A percentile compares a stretch with the other conserved stretches of the same genome.
These are phyloP conservation scores for Micronycteris hirsuta DNA, from an alignment of 2,113 vertebrate genomes.

Conservation along the genomic window DNA sequence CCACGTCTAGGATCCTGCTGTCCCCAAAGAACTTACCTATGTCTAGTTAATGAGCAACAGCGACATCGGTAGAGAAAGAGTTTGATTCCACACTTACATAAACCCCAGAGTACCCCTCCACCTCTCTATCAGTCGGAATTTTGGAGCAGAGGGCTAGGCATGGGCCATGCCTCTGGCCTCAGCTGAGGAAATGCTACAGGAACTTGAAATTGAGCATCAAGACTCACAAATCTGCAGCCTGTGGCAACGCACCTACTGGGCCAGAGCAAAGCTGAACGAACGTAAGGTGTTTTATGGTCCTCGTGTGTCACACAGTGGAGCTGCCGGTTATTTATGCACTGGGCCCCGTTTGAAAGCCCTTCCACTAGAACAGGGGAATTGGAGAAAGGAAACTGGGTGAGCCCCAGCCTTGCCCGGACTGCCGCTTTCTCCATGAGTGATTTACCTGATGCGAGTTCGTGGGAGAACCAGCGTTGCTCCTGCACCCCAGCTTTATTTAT, in stretches of 20 bases:
- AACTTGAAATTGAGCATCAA: background rate
- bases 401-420: background rate
- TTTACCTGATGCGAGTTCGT: background rate
- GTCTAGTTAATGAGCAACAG: background rate
- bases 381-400: background rate
- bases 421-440: background rate
- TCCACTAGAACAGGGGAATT: background rate
- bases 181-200: background rate
- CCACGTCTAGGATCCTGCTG: background rate
- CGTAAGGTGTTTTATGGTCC: background rate
- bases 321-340: background rate
- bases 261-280: background rate
- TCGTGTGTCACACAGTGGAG: background rate
- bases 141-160: background rate
- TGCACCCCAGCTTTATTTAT: background rate
- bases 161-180: background rate
- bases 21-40: background rate
- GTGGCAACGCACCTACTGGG: background rate
- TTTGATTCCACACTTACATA: background rate
- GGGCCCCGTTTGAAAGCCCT: background rate
- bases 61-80: no score
- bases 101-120: background rate
- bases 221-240: background rate
- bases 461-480: background rate
- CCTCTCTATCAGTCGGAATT: background rate